Evolutionary conservation across 2,797 vertebrate species (phyloP).

Genomic region (Galaxias olidus): DNA sequence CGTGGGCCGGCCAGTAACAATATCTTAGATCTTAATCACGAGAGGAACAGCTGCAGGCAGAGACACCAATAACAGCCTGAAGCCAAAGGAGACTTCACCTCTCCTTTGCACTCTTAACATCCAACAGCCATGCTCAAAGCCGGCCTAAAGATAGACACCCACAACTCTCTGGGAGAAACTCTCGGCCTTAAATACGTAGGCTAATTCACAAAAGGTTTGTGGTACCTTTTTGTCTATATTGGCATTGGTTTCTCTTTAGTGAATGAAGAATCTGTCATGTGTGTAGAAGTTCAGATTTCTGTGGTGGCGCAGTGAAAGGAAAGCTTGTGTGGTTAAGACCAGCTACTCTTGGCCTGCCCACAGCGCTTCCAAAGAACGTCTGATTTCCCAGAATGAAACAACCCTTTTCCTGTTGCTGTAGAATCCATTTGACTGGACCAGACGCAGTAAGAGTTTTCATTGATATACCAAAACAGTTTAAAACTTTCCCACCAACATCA

Average conservation of each 20-base stretch:
- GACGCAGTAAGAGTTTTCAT: too few species aligned
- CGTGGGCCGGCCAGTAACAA: slow-evolving; percentile 37
- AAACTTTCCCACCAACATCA: too few species aligned
- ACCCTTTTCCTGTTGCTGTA: slow-evolving; percentile 39
- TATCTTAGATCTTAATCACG: slow-evolving; percentile 60
- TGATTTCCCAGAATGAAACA: slow-evolving; percentile 65
- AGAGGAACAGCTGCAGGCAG: slow-evolving; percentile 60
- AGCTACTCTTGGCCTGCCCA: slow-evolving; percentile 42
- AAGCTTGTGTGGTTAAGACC: slow-evolving; percentile 47
- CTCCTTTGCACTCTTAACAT: slow-evolving; percentile 59
- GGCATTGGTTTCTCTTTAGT: slow-evolving; percentile 32
- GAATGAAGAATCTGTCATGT: slow-evolving; percentile 48
- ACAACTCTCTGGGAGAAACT: slow-evolving; percentile 18
- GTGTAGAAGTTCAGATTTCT: slow-evolving; percentile 55
- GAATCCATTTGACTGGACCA: too few species aligned
- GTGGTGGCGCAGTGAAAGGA: slow-evolving; percentile 50
- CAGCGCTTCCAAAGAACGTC: slow-evolving; percentile 30
- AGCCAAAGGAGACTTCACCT: slow-evolving; percentile 60
- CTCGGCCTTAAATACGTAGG: too few species aligned
- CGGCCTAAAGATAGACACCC: slow-evolving; percentile 75
- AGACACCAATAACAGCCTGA: slow-evolving; percentile 48
- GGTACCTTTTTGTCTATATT: too few species aligned
- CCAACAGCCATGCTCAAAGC: slow-evolving; percentile 66
- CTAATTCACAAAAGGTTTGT: too few species aligned
- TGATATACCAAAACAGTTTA: too few species aligned